These are phyloP conservation scores for Scalopus aquaticus DNA, from an alignment of 2,113 vertebrate genomes.

Conservation along the genomic window DNA sequence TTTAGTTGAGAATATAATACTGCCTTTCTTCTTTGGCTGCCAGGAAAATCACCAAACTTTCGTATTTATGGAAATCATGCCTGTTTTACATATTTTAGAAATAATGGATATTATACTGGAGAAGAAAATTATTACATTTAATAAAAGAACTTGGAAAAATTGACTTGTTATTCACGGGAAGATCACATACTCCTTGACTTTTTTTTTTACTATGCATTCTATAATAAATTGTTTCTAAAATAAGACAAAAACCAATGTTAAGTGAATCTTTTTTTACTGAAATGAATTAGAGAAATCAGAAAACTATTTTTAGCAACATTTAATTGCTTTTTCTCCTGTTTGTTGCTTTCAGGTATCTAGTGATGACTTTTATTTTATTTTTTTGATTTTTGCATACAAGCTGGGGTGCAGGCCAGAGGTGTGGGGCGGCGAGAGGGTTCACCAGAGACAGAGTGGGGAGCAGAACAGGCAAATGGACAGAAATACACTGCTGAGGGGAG, in stretches of 20 bases:
- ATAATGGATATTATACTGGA: not conserved
- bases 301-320: slow-evolving; percentile 29
- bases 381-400: no score
- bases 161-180: not conserved
- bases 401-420: no score
- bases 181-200: not conserved
- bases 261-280: slow-evolving; percentile 16
- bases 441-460: no score
- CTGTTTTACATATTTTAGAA: not conserved
- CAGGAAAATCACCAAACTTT: not conserved
- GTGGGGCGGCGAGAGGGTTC: no score
- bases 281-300: slow-evolving; percentile 35
- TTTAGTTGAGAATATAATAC: not conserved
- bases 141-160: not conserved
- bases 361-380: not conserved
- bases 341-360: not conserved
- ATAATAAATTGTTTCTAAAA: slow-evolving; percentile 9
- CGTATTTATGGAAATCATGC: not conserved
- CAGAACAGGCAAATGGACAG: no score
- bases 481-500: no score
- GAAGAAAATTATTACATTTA: not conserved
- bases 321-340: slow-evolving; percentile 38
- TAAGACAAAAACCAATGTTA: slow-evolving; percentile 2
- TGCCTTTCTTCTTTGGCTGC: not conserved
- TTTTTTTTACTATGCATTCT: not conserved